Evolutionary conservation across 2,113 vertebrate genomes (phyloP), one percentile per base, ranked within the genome.

Genomic region (Dicerorhinus sumatrensis): DNA sequence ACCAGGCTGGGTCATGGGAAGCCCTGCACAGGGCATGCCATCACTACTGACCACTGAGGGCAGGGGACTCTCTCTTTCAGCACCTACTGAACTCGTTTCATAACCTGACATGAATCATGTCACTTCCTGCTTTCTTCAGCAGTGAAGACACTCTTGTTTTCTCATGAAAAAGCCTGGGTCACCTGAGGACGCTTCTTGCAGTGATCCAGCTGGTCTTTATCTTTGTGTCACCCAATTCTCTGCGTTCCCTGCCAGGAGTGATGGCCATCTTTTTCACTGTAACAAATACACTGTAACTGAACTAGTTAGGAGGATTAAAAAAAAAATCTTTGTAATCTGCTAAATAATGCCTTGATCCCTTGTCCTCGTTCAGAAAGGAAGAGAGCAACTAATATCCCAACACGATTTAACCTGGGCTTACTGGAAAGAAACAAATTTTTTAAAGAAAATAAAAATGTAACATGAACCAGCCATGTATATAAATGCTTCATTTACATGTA

Each of bases 241-340:
- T 31, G 31, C 54, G 83, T 96, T 81, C 73, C 60, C 96, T 88
- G 51, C 69, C 48, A 42, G 75, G 92, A 65, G 65, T 0, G 51
- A 93, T 73, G 70, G 29, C 75, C 94, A 89, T 97, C 87, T 27
- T 90, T 95, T 67, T 89, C 82, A 80, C 86, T 81, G 96, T 72
- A 92, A 97, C 56, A 91, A 96, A 94, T 62, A 81, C 89, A 51
- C 48, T 82, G 75, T 83, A 96, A 96, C 63, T 48, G 75, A 92
- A 86, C 94, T 62, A 36, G 31, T 97, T 31, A 75, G 39, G 70
- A 91, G 70, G 39, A 84, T 12, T 4, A 46, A 6, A 65, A 67
- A 62, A 89, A 83, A 72, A 85, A n/a, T 18, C 96, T 77, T 94
- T 77, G 48, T 93, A 42, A 92, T 87, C 93, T 89, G 67, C 76